Evolutionary conservation across 2,797 vertebrate genomes (phyloP).

Genomic region (Cebuella pygmaea): DNA sequence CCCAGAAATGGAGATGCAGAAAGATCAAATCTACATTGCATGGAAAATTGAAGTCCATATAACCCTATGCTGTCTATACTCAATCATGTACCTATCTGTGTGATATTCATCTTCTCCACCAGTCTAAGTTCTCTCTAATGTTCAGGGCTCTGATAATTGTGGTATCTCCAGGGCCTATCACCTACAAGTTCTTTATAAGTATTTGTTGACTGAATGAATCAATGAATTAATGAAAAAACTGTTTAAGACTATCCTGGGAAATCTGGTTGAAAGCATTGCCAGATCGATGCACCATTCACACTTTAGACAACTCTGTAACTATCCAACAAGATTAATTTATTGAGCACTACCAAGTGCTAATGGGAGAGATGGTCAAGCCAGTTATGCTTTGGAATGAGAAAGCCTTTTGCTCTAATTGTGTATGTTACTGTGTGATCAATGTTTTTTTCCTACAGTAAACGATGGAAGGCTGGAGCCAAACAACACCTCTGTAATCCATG

Average conservation of each 20-base stretch:
- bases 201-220: not conserved
- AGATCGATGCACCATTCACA: not conserved
- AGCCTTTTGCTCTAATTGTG: not conserved
- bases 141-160: not conserved
- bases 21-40: not conserved
- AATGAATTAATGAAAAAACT: not conserved
- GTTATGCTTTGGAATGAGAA: not conserved
- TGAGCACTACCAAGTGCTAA: not conserved
- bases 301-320: not conserved
- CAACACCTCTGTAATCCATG: not conserved
- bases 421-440: not conserved
- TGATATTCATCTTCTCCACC: not conserved
- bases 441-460: not conserved
- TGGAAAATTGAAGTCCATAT: not conserved
- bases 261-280: not conserved
- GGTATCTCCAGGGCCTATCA: not conserved
- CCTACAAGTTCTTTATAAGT: not conserved
- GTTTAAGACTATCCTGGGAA: not conserved
- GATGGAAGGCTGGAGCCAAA: not conserved
- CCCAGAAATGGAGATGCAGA: not conserved
- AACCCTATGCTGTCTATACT: fast-evolving
- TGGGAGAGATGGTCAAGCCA: not conserved
- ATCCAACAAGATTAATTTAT: not conserved
- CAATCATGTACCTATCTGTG: fast-evolving
- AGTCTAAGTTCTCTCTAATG: not conserved